A percentile compares a stretch with the other conserved stretches of the same genome.
Conservation (phyloP, 64 coral and sea anemone species). For the Astreopora myriophthalma region DNA sequence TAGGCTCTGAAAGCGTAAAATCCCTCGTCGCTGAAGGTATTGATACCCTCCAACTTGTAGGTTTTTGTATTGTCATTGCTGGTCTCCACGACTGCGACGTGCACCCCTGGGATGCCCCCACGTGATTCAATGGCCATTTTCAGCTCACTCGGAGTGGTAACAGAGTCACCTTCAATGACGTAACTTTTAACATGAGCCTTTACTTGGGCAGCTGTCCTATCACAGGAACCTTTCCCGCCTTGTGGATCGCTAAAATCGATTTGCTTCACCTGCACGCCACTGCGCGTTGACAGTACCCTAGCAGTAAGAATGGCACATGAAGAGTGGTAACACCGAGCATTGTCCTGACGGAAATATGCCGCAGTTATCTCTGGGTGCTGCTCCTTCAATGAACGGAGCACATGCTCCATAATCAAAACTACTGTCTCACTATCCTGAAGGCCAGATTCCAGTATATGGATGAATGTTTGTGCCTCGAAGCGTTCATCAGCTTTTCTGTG, state of each 20-base stretch:
- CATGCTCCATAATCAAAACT: constrained; percentile 7
- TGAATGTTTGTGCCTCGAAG: constrained; percentile 13
- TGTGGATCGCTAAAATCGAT: constrained; percentile 37
- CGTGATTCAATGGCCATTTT: constrained; percentile 29
- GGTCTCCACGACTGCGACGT: background rate
- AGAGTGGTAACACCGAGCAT: constrained; percentile 33
- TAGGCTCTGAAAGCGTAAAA: constrained; percentile 53
- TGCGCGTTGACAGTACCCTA: background rate
- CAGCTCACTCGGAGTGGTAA: background rate
- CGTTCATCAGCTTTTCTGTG: background rate
- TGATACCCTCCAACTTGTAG: constrained; percentile 46
- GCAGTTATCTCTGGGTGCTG: constrained; percentile 12
- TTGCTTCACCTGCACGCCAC: background rate
- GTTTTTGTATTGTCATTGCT: background rate
- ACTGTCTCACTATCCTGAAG: background rate
- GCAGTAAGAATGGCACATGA: background rate
- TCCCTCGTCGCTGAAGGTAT: background rate
- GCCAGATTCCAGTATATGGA: constrained; percentile 11
- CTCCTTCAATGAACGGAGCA: constrained; percentile 19
- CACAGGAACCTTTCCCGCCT: constrained; percentile 28
- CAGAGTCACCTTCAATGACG: constrained; percentile 39
- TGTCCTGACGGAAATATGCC: constrained; percentile 23
- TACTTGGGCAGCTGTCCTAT: constrained; percentile 35
- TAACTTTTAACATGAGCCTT: constrained; percentile 43
- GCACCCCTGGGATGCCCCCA: constrained; percentile 39